phyloP scores from a whole-genome alignment of 2,888 invertebrate species.

The Zonitis immaculata region DNA sequence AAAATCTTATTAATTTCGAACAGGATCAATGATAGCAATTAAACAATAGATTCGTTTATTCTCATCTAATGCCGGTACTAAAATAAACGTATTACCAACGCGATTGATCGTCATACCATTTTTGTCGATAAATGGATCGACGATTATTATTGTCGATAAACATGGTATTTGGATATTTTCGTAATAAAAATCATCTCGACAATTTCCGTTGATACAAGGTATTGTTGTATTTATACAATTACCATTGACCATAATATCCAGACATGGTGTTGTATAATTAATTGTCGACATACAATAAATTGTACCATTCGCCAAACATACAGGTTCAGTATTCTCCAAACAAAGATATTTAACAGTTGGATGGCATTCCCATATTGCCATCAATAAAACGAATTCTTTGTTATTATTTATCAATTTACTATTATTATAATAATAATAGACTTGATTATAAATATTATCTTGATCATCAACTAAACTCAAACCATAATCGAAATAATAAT shows the following conservation, averaged over 20 bases:
- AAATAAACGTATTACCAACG: slow-evolving; percentile 20
- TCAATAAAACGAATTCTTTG: background rate
- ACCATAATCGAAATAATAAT: slow-evolving; percentile 19
- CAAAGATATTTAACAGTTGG: slow-evolving; percentile 15
- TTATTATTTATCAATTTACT: slow-evolving; percentile 1
- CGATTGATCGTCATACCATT: slow-evolving; percentile 17
- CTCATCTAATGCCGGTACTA: slow-evolving; percentile 10
- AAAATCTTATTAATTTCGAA: background rate
- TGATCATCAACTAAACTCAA: slow-evolving; percentile 14
- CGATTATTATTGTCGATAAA: slow-evolving; percentile 11
- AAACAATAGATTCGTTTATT: slow-evolving; percentile 17
- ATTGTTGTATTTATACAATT: slow-evolving; percentile 15
- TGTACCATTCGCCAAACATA: slow-evolving; percentile 20
- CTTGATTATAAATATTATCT: slow-evolving; percentile 11
- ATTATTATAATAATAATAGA: slow-evolving; percentile 17
- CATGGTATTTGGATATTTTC: slow-evolving; percentile 17
- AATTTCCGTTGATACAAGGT: slow-evolving; percentile 12
- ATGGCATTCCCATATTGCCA: slow-evolving; percentile 11
- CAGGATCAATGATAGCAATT: slow-evolving; percentile 16
- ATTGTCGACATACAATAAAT: slow-evolving; percentile 20
- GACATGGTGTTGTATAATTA: slow-evolving; percentile 10
- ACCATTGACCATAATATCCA: background rate
- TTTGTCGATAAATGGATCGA: slow-evolving; percentile 15
- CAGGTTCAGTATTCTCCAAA: slow-evolving; percentile 21
- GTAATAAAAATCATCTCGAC: too few species aligned